Conservation (phyloP, 2,113 vertebrate species). For the Cottus gobio region DNA sequence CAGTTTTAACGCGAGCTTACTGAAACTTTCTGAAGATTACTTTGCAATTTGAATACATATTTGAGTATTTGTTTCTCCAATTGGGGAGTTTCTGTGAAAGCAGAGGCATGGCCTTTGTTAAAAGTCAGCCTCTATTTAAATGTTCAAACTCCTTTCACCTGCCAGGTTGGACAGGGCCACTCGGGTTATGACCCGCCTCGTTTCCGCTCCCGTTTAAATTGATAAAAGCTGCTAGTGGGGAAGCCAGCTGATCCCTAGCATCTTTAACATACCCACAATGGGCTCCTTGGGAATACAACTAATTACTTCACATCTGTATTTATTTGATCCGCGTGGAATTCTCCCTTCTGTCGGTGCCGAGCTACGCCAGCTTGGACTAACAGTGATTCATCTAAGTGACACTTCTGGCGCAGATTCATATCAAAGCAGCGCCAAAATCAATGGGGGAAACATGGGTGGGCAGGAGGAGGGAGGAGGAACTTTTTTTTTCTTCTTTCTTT, state of each 20-base stretch:
- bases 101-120: background rate
- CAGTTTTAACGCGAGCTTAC: background rate
- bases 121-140: background rate
- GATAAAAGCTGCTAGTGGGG: conserved; percentile 92
- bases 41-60: background rate
- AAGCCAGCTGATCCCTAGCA: conserved; percentile 90
- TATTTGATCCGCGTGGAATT: conserved; percentile 96
- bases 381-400: conserved; percentile 94
- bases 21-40: background rate
- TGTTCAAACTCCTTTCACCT: conserved; percentile 6
- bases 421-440: conserved; percentile 87
- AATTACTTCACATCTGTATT: conserved; percentile 99
- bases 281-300: conserved; percentile 94
- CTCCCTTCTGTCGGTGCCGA: conserved; percentile 93
- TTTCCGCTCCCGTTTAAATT: conserved; percentile 90
- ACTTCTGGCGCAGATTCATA: conserved; percentile 90
- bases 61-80: background rate
- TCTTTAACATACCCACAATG: conserved; percentile 91
- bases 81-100: background rate
- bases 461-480: conserved; percentile 69
- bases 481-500: conserved; percentile 47
- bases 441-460: conserved; percentile 85
- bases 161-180: conserved; percentile 83
- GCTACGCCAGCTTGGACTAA: conserved; percentile 91
- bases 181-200: conserved; percentile 90